Evolutionary conservation across 2,888 invertebrate species (phyloP).

Genomic region (Teleiodes luculella): DNA sequence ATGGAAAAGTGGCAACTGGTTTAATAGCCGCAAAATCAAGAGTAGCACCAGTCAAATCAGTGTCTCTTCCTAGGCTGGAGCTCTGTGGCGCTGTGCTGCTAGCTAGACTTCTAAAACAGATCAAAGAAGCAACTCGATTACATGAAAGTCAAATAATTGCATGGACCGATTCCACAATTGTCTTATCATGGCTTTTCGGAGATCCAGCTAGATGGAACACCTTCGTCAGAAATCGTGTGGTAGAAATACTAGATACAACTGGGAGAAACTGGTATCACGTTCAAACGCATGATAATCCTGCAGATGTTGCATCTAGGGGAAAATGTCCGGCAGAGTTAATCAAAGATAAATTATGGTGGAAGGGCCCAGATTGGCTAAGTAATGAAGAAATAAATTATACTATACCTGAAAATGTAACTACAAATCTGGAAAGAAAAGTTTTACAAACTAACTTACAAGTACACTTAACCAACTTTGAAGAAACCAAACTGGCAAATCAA

Average conservation of each 20-base stretch:
- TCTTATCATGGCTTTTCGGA: constrained; percentile 30
- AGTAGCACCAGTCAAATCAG: constrained; percentile 20
- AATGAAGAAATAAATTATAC: not conserved
- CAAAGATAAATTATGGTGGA: not conserved
- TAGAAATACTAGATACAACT: constrained; percentile 14
- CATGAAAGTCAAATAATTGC: constrained; percentile 20
- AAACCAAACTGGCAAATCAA: not conserved
- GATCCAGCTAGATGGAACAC: constrained; percentile 27
- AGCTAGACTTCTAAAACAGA: constrained; percentile 18
- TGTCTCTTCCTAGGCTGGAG: constrained; percentile 20
- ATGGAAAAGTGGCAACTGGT: constrained; percentile 11
- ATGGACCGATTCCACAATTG: constrained; percentile 33
- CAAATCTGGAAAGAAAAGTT: too few relatives aligned
- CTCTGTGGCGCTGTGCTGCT: too few relatives aligned
- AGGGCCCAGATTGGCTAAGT: not conserved
- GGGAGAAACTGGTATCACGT: constrained; percentile 6
- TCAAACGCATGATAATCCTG: not conserved
- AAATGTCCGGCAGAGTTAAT: not conserved
- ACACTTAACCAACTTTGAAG: not conserved
- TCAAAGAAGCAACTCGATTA: constrained; percentile 19
- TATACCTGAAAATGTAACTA: not conserved
- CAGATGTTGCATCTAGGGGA: not conserved
- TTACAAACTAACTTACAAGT: not conserved
- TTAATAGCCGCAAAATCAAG: constrained; percentile 20
- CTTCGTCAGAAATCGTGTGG: constrained; percentile 26